phyloP scores from a whole-genome alignment of 2,888 invertebrate genomes.

The Lithodes maja region DNA sequence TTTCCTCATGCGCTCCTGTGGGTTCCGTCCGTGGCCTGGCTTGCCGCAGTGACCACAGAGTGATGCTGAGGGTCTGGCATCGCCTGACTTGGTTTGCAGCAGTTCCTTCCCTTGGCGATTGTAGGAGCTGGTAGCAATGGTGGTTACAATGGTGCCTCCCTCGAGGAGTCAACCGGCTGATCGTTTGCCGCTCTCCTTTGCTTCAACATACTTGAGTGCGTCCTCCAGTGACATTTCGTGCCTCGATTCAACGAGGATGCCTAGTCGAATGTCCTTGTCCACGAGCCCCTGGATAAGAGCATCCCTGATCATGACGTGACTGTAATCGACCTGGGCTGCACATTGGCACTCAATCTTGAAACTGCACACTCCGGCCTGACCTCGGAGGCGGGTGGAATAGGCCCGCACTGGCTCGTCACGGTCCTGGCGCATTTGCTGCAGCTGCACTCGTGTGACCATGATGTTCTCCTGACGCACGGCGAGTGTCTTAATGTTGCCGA shows the following conservation, averaged over 20 bases:
- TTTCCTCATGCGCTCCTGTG: neutral
- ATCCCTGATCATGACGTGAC: too few relatives aligned
- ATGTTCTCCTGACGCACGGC: slow-evolving; percentile 18
- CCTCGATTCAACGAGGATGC: neutral
- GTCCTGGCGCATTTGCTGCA: too few relatives aligned
- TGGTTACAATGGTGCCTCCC: neutral
- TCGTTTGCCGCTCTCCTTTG: too few relatives aligned
- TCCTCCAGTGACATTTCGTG: slow-evolving; percentile 1
- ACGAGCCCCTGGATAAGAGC: neutral
- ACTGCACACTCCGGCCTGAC: slow-evolving; percentile 8
- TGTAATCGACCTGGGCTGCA: too few relatives aligned
- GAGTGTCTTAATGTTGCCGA: slow-evolving; percentile 12
- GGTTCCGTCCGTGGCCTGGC: neutral
- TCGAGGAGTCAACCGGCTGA: neutral
- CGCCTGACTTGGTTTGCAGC: neutral
- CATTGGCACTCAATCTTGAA: too few relatives aligned
- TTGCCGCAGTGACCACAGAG: neutral
- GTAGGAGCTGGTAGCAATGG: neutral
- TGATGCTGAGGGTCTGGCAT: too few relatives aligned
- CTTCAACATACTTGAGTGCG: too few relatives aligned
- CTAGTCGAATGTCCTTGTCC: slow-evolving; percentile 6
- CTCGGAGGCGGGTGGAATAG: slow-evolving; percentile 12
- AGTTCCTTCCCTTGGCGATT: neutral
- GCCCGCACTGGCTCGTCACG: too few relatives aligned
- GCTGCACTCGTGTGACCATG: too few relatives aligned